Evolutionary conservation across 2,888 invertebrate genomes (phyloP).

Genomic region (Xestia xanthographa): DNA sequence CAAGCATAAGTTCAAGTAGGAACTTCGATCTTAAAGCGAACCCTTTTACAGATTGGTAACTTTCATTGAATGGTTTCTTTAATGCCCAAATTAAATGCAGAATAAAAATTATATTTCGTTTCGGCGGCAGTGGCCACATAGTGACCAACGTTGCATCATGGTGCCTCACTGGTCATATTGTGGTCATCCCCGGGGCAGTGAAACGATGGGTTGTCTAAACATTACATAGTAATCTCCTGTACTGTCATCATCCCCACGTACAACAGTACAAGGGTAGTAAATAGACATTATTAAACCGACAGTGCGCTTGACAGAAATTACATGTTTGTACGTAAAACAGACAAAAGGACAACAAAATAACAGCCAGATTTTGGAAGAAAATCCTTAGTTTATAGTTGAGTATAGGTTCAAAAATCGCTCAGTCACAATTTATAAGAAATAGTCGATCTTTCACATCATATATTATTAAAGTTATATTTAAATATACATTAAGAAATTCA

Average conservation of each 20-base stretch:
- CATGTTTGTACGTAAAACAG: conserved; percentile 42
- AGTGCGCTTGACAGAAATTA: conserved; percentile 71
- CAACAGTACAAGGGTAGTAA: conserved; percentile 25
- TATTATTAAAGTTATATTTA: conserved; percentile 67
- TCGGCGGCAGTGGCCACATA: not conserved
- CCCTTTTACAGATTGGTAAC: not conserved
- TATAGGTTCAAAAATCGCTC: conserved; percentile 87
- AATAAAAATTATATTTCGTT: conserved; percentile 37
- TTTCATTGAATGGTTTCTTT: conserved; percentile 6
- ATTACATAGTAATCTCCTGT: conserved; percentile 5
- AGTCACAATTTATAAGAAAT: conserved; percentile 87
- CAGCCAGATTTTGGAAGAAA: conserved; percentile 81
- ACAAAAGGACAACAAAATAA: conserved; percentile 85
- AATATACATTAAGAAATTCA: conserved; percentile 76
- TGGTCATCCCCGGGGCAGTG: not conserved
- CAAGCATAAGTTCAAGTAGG: conserved; percentile 18
- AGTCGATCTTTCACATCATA: conserved; percentile 74
- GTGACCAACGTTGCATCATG: conserved; percentile 2
- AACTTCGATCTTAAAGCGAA: conserved; percentile 4
- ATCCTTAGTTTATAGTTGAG: conserved; percentile 80
- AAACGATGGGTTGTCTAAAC: conserved; percentile 15
- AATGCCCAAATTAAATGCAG: conserved; percentile 27
- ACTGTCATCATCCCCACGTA: not conserved
- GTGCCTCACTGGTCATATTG: not conserved
- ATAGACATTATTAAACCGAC: conserved; percentile 27